Evolutionary conservation across 2,888 invertebrate species (phyloP), one percentile per base, ranked within the genome.

Genomic region (Anorthoa munda): DNA sequence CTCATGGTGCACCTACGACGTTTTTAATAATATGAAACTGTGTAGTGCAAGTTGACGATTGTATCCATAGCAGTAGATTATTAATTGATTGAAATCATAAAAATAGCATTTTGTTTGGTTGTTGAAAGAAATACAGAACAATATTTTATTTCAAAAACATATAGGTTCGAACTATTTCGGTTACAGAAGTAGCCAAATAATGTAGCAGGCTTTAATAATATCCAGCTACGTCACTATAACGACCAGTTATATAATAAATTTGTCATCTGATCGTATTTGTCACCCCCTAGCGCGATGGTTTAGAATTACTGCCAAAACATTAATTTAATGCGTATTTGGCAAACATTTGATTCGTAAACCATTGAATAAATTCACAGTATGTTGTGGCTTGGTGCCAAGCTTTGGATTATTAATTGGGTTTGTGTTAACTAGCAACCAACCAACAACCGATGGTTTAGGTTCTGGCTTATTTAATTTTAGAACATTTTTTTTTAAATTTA

Each of bases 281-380:
- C 61, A 51, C 21, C 50, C 61, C 17, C 50, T 12, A 45, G 17
- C 55, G 51, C 76, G 23, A 77, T 59, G 63, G 79, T 60, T 77
- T 77, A 74, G 77, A 67, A 79, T 79, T 48, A 74, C 50, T 70
- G 77, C 79, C 82, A 81, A 63, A 77, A 79, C 77, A 79, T 81
- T 77, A 79, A 79, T 79, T 79, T 82, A 82, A 81, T 71, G 82
- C 56, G 45, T 77, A 81, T 81, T 81, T 79, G 79, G 79, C 79
- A 79, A 65, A 56, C 82, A 58, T 81, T 66, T 70, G 82, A 70
- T 81, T 70, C 65, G 79, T 61, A 76, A 76, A 66, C 77, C 59
- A 70, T 79, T 81, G 79, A 77, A 66, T 71, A 59, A 81, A 70
- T 66, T 76, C 77, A 67, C 65, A 66, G 75, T 51, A 55, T 55